Conservation (phyloP, 2,797 vertebrate species). For the Hyperoplus lanceolatus region DNA sequence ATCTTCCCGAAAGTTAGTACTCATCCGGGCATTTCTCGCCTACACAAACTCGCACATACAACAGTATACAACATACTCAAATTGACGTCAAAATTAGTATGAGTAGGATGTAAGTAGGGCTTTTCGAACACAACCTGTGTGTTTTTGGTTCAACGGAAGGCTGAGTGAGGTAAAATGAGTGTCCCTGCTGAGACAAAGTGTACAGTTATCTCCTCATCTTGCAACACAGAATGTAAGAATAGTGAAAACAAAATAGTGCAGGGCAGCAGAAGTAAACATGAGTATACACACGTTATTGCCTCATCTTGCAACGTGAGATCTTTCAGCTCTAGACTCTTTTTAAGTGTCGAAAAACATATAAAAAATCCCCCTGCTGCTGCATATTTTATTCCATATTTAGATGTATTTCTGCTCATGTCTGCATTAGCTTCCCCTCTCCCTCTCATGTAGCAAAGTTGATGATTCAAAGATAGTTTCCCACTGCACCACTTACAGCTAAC, state of each 20-base stretch:
- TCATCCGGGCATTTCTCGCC: no score
- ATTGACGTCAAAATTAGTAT: no score
- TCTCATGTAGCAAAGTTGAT: slow-evolving; percentile 65
- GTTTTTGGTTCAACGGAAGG: no score
- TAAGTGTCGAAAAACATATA: slow-evolving; percentile 37
- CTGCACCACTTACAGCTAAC: slow-evolving; percentile 39
- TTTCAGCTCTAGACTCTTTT: slow-evolving; percentile 16
- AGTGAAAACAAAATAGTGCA: no score
- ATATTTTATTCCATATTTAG: slow-evolving; percentile 46
- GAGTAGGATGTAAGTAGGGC: no score
- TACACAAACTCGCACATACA: no score
- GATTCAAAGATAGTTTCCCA: slow-evolving; percentile 52
- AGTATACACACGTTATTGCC: neutral
- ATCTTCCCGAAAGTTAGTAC: no score
- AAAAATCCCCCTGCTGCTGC: neutral
- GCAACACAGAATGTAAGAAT: neutral
- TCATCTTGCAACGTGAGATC: slow-evolving; percentile 3
- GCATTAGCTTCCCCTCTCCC: slow-evolving; percentile 52
- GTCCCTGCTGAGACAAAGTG: no score
- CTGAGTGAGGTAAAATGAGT: no score
- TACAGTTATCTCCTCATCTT: slow-evolving; percentile 16
- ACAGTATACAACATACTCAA: no score
- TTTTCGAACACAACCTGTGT: no score
- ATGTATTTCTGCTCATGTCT: slow-evolving; percentile 56
- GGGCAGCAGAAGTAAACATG: no score